Evolutionary conservation across 2,797 vertebrate genomes (phyloP).

Genomic region (Pempheris klunzingeri): DNA sequence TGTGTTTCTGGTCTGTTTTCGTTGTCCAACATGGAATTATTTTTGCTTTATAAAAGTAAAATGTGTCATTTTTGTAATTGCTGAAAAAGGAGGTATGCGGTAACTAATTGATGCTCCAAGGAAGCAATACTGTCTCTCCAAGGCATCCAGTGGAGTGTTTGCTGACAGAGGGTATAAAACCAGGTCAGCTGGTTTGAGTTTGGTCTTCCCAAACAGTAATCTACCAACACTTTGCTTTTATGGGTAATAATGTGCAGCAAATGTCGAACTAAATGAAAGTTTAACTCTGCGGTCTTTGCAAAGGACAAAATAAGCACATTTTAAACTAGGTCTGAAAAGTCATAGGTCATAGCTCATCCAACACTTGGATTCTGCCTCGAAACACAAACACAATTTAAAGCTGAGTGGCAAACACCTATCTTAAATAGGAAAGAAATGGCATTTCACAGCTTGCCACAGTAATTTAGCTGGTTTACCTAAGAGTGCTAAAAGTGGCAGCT

Average conservation of each 20-base stretch:
- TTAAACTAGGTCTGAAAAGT: conserved; percentile 7
- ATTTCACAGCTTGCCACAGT: conserved; percentile 54
- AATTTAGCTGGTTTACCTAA: conserved; percentile 56
- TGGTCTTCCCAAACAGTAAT: conserved; percentile 1
- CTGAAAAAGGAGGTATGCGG: conserved; percentile 9
- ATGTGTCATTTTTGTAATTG: conserved; percentile 22
- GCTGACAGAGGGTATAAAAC: conserved; percentile 21
- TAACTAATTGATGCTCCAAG: conserved; percentile 19
- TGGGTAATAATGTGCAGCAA: conserved; percentile 2
- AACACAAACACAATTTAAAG: conserved; percentile 31
- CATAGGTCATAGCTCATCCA: conserved; percentile 28
- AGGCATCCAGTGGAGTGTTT: conserved; percentile 24
- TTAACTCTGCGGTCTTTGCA: not conserved
- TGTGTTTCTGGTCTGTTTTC: conserved; percentile 14
- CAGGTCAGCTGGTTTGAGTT: conserved; percentile 34
- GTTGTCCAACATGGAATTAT: not conserved
- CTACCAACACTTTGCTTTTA: not conserved
- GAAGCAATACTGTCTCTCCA: not conserved
- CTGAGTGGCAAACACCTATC: conserved; percentile 20
- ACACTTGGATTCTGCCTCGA: conserved; percentile 1
- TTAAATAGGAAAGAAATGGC: conserved; percentile 42
- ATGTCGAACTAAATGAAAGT: conserved; percentile 1
- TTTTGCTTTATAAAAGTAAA: not conserved
- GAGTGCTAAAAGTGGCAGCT: conserved; percentile 52
- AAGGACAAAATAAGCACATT: not conserved